Evolutionary conservation across 1,140 invertebrate genomes (phyloP), one percentile per base, ranked within the genome.

Genomic region (Bemisia tabaci): DNA sequence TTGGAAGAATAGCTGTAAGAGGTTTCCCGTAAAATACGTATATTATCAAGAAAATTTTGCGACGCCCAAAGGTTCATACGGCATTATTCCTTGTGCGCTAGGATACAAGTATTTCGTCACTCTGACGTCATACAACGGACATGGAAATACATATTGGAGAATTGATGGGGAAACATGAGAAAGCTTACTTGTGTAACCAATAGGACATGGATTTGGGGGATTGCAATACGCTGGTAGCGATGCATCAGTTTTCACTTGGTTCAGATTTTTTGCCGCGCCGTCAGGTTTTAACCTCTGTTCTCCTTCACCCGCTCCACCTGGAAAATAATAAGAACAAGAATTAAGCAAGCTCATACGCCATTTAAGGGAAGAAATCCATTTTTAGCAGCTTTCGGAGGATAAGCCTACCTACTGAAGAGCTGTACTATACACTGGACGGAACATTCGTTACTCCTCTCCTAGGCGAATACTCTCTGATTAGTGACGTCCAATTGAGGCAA

Each of bases 181-280:
- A 22, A 1, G 58, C 71, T 77, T 75, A 87, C 86, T 82, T n/a
- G 85, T 85, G 71, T 90, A 91, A 69, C 88, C 90, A 69, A 91
- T 82, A 0, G 96, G 97, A 73, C 97, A 99, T 0, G 97, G 97
- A 80, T 99, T 99, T 5, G 96, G 96, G 1, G 97, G 97, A 75
- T 97, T 97, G 77, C 97, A 99, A 79, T 99, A 99, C 26, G 97
- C 94, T 0, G 97, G 97, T 12, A 99, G 80, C 25, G 90, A 86
- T 17, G 89, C 88, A 73, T 98, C 95, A 1, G 89, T 87, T 79
- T 98, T 98, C 2, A 95, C 84, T 73, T 91, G 85, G 33, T 85
- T 84, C 69, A 81, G 77, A 68, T 88, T 88, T 48, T 84, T 82
- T 21, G 85, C 75, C 0, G 79, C 74, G 23, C 69, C 74, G 65